Conservation (phyloP, 2,888 invertebrate genomes). For the Thymelicus sylvestris region DNA sequence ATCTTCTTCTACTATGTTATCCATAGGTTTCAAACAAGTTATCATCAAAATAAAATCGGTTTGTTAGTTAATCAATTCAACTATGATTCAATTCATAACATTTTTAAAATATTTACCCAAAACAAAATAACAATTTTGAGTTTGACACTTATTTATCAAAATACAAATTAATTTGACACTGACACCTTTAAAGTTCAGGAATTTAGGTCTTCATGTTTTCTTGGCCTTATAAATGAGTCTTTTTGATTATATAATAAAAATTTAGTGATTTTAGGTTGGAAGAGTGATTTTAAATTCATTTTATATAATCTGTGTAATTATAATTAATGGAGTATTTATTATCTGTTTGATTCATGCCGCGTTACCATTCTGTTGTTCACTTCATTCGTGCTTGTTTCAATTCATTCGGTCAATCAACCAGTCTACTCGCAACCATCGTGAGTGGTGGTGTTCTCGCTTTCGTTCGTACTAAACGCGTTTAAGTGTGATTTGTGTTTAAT, state of each 20-base stretch:
- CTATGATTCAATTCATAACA: too few species aligned
- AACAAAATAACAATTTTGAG: too few species aligned
- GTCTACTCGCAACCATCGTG: slow-evolving; percentile 70
- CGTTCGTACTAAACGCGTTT: slow-evolving; percentile 68
- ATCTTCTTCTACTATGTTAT: slow-evolving; percentile 45
- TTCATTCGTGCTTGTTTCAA: slow-evolving; percentile 45
- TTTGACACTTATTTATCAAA: too few species aligned
- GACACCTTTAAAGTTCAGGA: too few species aligned
- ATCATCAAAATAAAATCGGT: too few species aligned
- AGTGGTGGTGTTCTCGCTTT: slow-evolving; percentile 60
- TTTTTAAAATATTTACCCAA: too few species aligned
- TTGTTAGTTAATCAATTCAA: too few species aligned
- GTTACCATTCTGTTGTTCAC: slow-evolving; percentile 46
- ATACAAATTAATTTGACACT: too few species aligned
- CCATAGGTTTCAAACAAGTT: slow-evolving; percentile 34
- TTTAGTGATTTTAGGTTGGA: too few species aligned
- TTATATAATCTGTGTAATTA: background rate
- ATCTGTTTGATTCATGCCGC: slow-evolving; percentile 42
- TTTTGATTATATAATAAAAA: too few species aligned
- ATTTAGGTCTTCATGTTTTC: too few species aligned
- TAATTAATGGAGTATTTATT: slow-evolving; percentile 2
- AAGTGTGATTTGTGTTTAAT: slow-evolving; percentile 83
- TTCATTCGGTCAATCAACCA: slow-evolving; percentile 70
- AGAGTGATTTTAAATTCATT: background rate
- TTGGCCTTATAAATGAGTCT: too few species aligned